Conservation (phyloP, 2,797 vertebrate genomes). For the Enteromius viviparus region DNA sequence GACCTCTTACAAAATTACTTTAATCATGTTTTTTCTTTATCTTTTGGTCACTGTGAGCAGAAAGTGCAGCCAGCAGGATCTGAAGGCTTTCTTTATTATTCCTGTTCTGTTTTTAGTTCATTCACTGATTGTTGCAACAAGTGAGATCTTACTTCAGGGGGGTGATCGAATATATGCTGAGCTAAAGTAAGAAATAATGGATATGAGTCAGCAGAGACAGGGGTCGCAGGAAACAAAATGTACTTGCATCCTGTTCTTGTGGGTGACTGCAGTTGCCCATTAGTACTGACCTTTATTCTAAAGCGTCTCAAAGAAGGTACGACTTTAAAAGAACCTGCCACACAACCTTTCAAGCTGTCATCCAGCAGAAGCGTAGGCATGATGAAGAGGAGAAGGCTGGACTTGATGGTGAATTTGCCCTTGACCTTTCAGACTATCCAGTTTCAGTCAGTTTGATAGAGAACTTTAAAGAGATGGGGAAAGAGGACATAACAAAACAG, state of each 20-base stretch:
- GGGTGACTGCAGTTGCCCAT: neutral
- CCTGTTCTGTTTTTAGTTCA: neutral
- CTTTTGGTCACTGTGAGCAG: too few species aligned
- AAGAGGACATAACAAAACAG: constrained; percentile 1
- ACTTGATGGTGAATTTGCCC: neutral
- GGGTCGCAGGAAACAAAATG: constrained; percentile 1
- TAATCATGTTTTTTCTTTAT: too few species aligned
- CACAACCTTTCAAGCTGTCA: constrained; percentile 32
- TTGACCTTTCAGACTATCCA: constrained; percentile 26
- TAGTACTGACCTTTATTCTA: constrained; percentile 25
- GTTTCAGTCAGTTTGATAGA: constrained; percentile 14
- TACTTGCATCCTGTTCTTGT: constrained; percentile 6
- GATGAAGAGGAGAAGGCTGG: constrained; percentile 26
- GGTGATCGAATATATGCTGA: neutral
- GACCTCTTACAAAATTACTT: too few species aligned
- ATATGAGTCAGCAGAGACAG: constrained; percentile 1
- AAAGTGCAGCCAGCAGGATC: neutral
- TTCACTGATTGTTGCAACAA: neutral
- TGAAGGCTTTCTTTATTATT: neutral
- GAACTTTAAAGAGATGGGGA: neutral
- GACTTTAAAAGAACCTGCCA: constrained; percentile 27
- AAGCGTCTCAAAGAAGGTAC: constrained; percentile 4
- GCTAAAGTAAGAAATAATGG: constrained; percentile 17
- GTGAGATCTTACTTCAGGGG: neutral
- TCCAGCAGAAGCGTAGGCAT: neutral